phyloP scores from a whole-genome alignment of 2,113 vertebrate genomes.

The Sterna hirundo region DNA sequence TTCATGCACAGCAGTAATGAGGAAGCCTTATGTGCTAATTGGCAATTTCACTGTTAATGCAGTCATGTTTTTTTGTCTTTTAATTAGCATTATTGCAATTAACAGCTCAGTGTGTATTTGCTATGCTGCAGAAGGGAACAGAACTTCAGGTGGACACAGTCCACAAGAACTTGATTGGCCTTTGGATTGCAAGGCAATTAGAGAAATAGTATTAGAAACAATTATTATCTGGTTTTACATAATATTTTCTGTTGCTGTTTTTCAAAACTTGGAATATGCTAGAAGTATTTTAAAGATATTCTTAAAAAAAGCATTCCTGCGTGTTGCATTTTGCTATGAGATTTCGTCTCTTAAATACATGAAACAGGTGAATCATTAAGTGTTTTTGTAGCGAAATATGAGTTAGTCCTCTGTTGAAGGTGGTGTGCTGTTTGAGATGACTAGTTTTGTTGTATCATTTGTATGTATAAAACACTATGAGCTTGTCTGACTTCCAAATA shows the following conservation, averaged over 20 bases:
- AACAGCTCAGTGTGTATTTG: slow-evolving; percentile 57
- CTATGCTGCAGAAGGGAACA: neutral
- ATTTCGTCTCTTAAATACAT: neutral
- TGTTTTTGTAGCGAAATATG: neutral
- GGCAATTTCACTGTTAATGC: slow-evolving; percentile 67
- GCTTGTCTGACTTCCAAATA: neutral
- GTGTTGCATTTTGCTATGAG: neutral
- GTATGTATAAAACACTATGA: neutral
- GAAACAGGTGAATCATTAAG: neutral
- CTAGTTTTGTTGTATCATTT: neutral
- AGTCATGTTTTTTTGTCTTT: slow-evolving; percentile 62
- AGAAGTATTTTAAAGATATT: neutral
- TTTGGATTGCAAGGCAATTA: neutral
- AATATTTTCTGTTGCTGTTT: neutral
- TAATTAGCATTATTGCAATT: slow-evolving; percentile 69
- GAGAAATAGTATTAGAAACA: neutral
- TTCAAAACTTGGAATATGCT: neutral
- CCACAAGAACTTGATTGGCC: neutral
- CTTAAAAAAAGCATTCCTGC: neutral
- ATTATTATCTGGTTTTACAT: neutral
- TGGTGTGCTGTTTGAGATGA: neutral
- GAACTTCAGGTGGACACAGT: neutral
- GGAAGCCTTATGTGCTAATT: slow-evolving; percentile 54
- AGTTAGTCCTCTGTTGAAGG: neutral
- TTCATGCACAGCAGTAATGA: slow-evolving; percentile 46